Evolutionary conservation across 2,797 vertebrate genomes (phyloP).

Genomic region (Myotis findleyi): DNA sequence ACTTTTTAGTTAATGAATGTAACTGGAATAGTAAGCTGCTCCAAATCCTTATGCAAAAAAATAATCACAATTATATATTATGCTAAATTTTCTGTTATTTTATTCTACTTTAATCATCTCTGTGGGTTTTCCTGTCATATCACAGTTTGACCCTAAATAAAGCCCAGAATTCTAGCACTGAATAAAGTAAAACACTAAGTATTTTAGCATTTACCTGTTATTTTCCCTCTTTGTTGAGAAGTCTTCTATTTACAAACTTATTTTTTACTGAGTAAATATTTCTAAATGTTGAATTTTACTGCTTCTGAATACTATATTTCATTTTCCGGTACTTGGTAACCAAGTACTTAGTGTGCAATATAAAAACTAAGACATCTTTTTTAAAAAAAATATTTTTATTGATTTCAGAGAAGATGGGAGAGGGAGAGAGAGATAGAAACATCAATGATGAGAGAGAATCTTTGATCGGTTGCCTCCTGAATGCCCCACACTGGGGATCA

Average conservation of each 20-base stretch:
- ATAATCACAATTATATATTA: not conserved
- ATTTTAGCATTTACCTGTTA: not conserved
- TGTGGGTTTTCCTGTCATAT: not conserved
- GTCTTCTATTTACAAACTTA: constrained; percentile 5
- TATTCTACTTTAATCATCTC: constrained; percentile 27
- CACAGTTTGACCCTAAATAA: not conserved
- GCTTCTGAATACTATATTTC: not conserved
- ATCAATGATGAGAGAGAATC: too few relatives aligned
- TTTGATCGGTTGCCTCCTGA: too few relatives aligned
- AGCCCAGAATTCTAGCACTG: not conserved
- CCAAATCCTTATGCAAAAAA: constrained; percentile 46
- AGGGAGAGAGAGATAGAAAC: too few relatives aligned
- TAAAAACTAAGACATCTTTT: not conserved
- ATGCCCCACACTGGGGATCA: too few relatives aligned
- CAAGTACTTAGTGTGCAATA: not conserved
- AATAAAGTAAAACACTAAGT: constrained; percentile 20
- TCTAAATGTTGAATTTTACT: not conserved
- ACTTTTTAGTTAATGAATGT: constrained; percentile 57
- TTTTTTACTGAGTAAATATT: constrained; percentile 45
- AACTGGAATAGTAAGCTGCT: constrained; percentile 34
- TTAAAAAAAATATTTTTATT: not conserved
- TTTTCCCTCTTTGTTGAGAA: constrained; percentile 37
- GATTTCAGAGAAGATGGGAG: too few relatives aligned
- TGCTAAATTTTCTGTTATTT: constrained; percentile 15
- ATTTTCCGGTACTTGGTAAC: constrained; percentile 21